Evolutionary conservation across 2,797 vertebrate genomes (phyloP).

Genomic region (Hoplostethus mediterraneus): DNA sequence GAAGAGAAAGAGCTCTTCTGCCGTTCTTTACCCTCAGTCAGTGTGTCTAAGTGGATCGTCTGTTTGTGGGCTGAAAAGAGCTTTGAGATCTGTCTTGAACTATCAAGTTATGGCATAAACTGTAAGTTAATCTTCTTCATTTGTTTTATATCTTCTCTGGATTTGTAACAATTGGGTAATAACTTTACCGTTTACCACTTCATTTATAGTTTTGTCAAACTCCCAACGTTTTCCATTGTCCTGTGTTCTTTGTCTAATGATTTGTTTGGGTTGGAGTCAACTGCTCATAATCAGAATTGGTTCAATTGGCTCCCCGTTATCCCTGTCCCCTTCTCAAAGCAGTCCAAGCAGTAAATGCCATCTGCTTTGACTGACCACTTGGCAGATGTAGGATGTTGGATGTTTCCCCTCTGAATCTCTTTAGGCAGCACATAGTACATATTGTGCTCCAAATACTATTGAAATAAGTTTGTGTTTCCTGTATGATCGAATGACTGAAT

Average conservation of each 20-base stretch:
- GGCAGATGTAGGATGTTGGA: neutral
- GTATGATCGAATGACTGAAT: too few relatives aligned
- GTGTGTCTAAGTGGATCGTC: constrained; percentile 17
- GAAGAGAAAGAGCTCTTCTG: constrained; percentile 26
- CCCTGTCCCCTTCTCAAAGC: neutral
- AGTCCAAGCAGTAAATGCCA: too few relatives aligned
- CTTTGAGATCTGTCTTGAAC: neutral
- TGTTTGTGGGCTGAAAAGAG: constrained; percentile 3
- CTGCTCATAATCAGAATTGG: neutral
- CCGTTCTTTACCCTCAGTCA: constrained; percentile 2
- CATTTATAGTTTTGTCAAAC: neutral
- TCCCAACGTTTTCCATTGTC: neutral
- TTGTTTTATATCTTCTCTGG: neutral
- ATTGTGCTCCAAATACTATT: neutral
- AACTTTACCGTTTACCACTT: neutral
- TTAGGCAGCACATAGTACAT: neutral
- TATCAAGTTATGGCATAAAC: neutral
- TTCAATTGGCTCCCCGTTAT: constrained; percentile 18
- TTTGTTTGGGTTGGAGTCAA: neutral
- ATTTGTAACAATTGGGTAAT: neutral
- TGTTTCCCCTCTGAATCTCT: neutral
- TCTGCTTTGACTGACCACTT: neutral
- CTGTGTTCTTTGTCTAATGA: neutral
- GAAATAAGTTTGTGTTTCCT: neutral
- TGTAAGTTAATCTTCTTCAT: constrained; percentile 19